Percentiles rank a stretch among this genome's conserved stretches.
Evolutionary conservation across 2,797 vertebrate species (phyloP).

Genomic region (Phyllotis vaccarum): DNA sequence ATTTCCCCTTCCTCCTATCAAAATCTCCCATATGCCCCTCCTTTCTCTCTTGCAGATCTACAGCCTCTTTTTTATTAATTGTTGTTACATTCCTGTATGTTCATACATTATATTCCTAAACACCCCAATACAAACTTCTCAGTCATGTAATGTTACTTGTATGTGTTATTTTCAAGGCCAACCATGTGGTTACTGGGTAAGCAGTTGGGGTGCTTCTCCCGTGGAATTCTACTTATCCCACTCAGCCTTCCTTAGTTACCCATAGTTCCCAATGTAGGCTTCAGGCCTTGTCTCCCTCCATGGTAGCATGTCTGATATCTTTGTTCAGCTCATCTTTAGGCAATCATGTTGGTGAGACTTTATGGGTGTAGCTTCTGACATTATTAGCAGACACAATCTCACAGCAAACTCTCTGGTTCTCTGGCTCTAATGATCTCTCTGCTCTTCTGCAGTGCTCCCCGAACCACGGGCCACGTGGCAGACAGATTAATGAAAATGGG

Average conservation of each 20-base stretch:
- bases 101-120: not conserved
- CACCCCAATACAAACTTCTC: too few species aligned
- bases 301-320: not conserved
- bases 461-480: too few species aligned
- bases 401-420: not conserved
- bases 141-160: not conserved
- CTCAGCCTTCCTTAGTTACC: not conserved
- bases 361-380: not conserved
- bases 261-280: not conserved
- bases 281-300: not conserved
- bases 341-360: not conserved
- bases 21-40: not conserved
- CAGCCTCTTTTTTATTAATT: not conserved
- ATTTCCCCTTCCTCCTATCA: not conserved
- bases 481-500: too few species aligned
- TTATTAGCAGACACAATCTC: not conserved
- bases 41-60: not conserved
- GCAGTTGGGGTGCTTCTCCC: not conserved
- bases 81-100: too few species aligned
- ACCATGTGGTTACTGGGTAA: not conserved
- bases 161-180: not conserved
- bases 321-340: not conserved
- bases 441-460: not conserved
- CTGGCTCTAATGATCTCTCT: too few species aligned
- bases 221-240: not conserved